Conservation (phyloP, 2,797 vertebrate species). For the Acanthis flammea region DNA sequence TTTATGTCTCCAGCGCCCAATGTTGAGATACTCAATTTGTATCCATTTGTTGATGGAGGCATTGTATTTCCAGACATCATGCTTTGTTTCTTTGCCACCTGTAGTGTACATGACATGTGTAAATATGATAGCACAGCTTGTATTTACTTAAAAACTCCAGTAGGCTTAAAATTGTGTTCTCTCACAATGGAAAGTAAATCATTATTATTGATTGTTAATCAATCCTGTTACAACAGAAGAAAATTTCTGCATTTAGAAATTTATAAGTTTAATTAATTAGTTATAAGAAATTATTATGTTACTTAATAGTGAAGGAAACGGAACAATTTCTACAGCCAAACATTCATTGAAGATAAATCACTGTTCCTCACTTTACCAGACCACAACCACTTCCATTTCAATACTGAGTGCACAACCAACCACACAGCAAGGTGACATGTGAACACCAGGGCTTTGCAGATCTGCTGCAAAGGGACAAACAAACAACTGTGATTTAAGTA, state of each 20-base stretch:
- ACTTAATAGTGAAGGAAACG: background rate
- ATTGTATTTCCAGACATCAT: slow-evolving; percentile 97
- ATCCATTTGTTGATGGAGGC: slow-evolving; percentile 98
- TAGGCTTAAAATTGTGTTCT: background rate
- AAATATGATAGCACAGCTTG: background rate
- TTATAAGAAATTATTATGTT: background rate
- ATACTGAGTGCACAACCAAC: background rate
- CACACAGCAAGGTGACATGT: background rate
- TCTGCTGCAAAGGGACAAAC: background rate
- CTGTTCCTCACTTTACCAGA: background rate
- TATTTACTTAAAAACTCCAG: background rate
- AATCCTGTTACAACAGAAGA: background rate
- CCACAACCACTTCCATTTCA: background rate
- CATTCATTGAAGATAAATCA: background rate
- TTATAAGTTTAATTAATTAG: background rate
- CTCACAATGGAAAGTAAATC: background rate
- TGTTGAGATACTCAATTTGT: slow-evolving; percentile 87
- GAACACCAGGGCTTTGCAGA: background rate
- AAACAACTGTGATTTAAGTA: background rate
- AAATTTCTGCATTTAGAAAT: background rate
- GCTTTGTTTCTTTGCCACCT: slow-evolving; percentile 97
- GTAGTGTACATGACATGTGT: background rate
- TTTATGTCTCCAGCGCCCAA: slow-evolving; percentile 95
- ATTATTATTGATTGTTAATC: background rate
- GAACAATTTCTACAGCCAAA: background rate